A percentile compares a stretch with the other conserved stretches of the same genome.
phyloP scores from a whole-genome alignment of 2,797 vertebrate species.

The Lycodopsis pacificus region DNA sequence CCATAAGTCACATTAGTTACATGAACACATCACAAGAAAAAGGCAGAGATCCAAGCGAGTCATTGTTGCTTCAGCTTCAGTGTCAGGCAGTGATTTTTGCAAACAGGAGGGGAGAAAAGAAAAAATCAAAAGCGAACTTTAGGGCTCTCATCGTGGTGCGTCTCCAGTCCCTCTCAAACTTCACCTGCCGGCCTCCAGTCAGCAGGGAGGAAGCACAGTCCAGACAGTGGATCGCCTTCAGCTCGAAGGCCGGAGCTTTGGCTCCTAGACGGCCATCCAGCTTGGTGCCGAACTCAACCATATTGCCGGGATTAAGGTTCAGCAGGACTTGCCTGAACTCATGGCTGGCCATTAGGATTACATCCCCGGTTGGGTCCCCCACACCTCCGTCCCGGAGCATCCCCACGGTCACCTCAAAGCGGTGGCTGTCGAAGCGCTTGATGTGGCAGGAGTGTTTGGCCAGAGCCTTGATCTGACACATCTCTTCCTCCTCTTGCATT shows the following conservation, averaged over 20 bases:
- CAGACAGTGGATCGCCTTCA: slow-evolving; percentile 95
- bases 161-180: slow-evolving; percentile 95
- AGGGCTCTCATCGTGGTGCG: slow-evolving; percentile 86
- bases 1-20: neutral
- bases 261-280: slow-evolving; percentile 94
- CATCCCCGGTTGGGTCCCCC: slow-evolving; percentile 88
- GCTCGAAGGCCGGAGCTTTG: slow-evolving; percentile 92
- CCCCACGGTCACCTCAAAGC: slow-evolving; percentile 93
- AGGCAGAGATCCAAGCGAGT: neutral
- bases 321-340: slow-evolving; percentile 93
- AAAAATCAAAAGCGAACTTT: slow-evolving; percentile 97
- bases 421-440: slow-evolving; percentile 93
- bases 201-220: slow-evolving; percentile 88
- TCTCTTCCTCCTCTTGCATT: slow-evolving; percentile 88
- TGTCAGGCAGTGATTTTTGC: slow-evolving; percentile 79
- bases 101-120: slow-evolving; percentile 95
- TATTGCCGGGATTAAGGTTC: slow-evolving; percentile 89
- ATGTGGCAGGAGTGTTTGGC: slow-evolving; percentile 94
- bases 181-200: slow-evolving; percentile 89
- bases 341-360: slow-evolving; percentile 92
- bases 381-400: slow-evolving; percentile 79
- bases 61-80: neutral
- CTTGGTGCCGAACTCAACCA: slow-evolving; percentile 96
- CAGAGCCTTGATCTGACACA: slow-evolving; percentile 91
- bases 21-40: slow-evolving; percentile 14